These are phyloP conservation scores for Odontesthes bonariensis DNA, from an alignment of 2,113 vertebrate genomes.

Conservation along the genomic window DNA sequence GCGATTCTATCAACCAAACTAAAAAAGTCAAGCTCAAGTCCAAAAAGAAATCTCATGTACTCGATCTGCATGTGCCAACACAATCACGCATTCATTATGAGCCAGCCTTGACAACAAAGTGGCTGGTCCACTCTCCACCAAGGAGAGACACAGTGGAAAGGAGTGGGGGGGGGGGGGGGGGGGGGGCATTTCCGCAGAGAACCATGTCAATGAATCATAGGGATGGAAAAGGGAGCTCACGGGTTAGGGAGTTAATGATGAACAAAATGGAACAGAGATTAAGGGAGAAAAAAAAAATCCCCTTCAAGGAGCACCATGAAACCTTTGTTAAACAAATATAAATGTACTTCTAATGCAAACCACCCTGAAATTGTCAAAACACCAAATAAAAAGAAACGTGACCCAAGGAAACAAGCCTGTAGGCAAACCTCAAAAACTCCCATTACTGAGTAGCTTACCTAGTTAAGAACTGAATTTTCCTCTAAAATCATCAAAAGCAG, in stretches of 20 bases:
- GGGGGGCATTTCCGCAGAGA: conserved; percentile 47
- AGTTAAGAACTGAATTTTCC: conserved; percentile 19
- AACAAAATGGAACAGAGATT: conserved; percentile 54
- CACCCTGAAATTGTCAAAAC: conserved; percentile 6
- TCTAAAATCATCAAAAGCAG: conserved; percentile 30
- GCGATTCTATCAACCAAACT: neutral
- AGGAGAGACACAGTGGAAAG: conserved; percentile 31
- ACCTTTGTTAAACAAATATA: conserved; percentile 36
- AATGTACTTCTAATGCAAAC: neutral
- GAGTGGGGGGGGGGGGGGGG: conserved; percentile 50
- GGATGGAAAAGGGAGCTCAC: conserved; percentile 63
- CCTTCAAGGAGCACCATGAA: neutral
- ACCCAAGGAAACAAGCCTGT: conserved; percentile 1
- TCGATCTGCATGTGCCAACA: neutral
- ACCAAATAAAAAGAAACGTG: conserved; percentile 11
- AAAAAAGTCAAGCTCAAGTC: conserved; percentile 1
- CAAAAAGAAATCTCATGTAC: neutral
- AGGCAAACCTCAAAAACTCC: conserved; percentile 9
- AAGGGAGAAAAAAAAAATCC: conserved; percentile 1
- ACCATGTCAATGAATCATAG: conserved; percentile 77
- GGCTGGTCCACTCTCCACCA: conserved; percentile 28
- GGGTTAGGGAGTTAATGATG: conserved; percentile 77
- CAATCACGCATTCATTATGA: neutral
- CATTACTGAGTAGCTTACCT: conserved; percentile 52
- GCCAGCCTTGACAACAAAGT: conserved; percentile 14